A percentile compares a stretch with the other conserved stretches of the same genome.
These are phyloP conservation scores for Mesorhabditis spiculigera DNA, from an alignment of 2,888 invertebrate species.

Conservation along the genomic window DNA sequence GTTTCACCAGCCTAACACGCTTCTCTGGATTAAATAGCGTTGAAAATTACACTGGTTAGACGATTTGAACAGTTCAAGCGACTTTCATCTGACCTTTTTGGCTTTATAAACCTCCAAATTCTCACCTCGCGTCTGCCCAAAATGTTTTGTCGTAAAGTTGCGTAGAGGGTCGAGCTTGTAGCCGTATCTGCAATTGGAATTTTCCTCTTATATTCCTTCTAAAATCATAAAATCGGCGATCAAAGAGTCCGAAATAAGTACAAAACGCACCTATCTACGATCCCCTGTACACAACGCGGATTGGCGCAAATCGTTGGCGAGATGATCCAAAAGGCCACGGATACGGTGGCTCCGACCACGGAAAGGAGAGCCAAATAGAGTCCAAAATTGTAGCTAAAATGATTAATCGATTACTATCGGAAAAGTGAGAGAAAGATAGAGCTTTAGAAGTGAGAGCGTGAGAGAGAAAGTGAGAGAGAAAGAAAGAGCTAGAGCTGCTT, in stretches of 20 bases:
- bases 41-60: too few species aligned
- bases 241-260: background rate
- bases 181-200: background rate
- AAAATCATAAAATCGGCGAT: background rate
- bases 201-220: too few species aligned
- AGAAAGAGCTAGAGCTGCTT: background rate
- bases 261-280: conserved; percentile 8
- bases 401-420: too few species aligned
- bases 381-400: conserved; percentile 20
- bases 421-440: background rate
- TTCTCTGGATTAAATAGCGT: too few species aligned
- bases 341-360: conserved; percentile 24
- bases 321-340: conserved; percentile 29
- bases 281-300: conserved; percentile 19
- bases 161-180: background rate
- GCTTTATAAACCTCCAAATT: background rate
- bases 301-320: conserved; percentile 19
- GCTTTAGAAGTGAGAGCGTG: background rate
- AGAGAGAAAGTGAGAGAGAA: background rate
- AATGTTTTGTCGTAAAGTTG: background rate
- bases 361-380: conserved; percentile 24
- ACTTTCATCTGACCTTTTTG: background rate
- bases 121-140: background rate
- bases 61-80: background rate
- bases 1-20: too few species aligned